Percentiles rank a stretch among this genome's conserved stretches.
These are phyloP conservation scores for Drosophila diplacantha DNA, from an alignment of 2,888 invertebrate species.

Conservation along the genomic window DNA sequence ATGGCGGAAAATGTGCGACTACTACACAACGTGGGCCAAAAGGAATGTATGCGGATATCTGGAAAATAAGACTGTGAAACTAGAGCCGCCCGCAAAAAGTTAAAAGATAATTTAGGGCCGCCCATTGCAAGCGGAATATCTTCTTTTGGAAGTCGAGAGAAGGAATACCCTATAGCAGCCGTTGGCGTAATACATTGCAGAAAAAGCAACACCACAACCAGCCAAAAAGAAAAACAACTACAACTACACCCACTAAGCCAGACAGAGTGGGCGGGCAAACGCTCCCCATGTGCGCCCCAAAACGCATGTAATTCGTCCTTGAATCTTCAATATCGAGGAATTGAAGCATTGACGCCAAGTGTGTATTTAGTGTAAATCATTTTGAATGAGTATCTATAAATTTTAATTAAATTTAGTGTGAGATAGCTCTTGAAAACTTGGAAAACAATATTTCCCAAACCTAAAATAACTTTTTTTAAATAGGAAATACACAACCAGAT, in stretches of 20 bases:
- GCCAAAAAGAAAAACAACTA: no score
- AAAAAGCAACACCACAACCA: not conserved
- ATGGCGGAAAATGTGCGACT: conserved; percentile 28
- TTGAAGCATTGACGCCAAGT: no score
- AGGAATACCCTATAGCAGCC: not conserved
- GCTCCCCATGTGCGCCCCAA: no score
- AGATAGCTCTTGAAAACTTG: not conserved
- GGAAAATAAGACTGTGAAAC: conserved; percentile 1
- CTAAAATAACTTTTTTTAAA: not conserved
- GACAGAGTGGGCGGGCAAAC: no score
- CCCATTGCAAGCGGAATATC: not conserved
- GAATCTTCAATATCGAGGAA: no score
- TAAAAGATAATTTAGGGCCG: conserved; percentile 25
- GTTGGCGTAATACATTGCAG: not conserved
- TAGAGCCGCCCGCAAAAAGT: conserved; percentile 20
- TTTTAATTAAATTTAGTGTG: not conserved
- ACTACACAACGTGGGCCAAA: conserved; percentile 4
- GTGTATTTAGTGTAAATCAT: not conserved
- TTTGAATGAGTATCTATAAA: not conserved
- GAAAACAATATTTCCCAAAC: not conserved
- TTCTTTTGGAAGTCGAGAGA: not conserved
- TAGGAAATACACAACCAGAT: not conserved
- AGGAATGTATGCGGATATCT: not conserved
- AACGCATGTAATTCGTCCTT: no score
- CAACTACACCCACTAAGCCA: no score